Evolutionary conservation across 2,797 vertebrate genomes (phyloP).

Genomic region (Peromyscus aztecus): DNA sequence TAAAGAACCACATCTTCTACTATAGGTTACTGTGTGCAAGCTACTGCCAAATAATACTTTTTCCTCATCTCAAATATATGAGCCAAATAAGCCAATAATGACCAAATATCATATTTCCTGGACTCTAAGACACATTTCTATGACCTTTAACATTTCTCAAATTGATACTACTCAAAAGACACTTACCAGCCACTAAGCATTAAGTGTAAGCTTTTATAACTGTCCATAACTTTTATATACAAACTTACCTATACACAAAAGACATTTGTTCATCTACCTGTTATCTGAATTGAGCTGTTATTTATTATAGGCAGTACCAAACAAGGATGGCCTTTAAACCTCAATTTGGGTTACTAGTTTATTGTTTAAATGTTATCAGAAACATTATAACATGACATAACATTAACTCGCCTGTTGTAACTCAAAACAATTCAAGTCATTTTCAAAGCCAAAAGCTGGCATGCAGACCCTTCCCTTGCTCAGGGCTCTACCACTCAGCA

Average conservation of each 20-base stretch:
- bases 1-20: conserved; percentile 32
- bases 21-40: conserved; percentile 20
- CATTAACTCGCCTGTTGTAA: neutral
- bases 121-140: conserved; percentile 72
- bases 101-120: conserved; percentile 64
- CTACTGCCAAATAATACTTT: neutral
- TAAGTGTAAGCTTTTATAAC: neutral
- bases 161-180: conserved; percentile 45
- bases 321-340: conserved; percentile 48
- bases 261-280: neutral
- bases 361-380: conserved; percentile 33
- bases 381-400: neutral
- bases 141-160: conserved; percentile 65
- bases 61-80: conserved; percentile 22
- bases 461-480: neutral
- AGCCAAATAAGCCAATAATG: conserved; percentile 16
- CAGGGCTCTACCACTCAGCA: neutral
- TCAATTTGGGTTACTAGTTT: conserved; percentile 38
- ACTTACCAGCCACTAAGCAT: conserved; percentile 48
- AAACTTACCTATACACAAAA: conserved; percentile 20
- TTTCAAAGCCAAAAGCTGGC: conserved; percentile 42
- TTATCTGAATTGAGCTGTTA: conserved; percentile 14
- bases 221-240: conserved; percentile 35
- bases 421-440: conserved; percentile 40
- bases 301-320: neutral